Evolutionary conservation across 1,140 invertebrate species (phyloP).

Genomic region (Glomeris maerens): DNA sequence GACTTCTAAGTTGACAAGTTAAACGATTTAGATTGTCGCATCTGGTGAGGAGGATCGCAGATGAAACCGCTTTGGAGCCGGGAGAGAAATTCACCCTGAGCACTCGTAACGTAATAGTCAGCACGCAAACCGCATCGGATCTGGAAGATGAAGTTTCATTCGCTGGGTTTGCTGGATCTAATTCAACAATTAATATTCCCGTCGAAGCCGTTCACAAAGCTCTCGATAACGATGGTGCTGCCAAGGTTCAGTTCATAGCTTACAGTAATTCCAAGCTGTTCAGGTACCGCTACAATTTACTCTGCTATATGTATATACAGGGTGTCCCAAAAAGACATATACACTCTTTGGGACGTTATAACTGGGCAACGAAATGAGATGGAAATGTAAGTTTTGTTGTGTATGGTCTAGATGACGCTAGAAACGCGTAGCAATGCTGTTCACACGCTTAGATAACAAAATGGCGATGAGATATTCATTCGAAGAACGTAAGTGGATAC

Average conservation of each 20-base stretch:
- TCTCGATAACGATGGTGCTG: conserved; percentile 13
- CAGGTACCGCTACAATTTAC: conserved; percentile 10
- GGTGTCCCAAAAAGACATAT: not conserved
- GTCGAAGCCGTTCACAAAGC: conserved; percentile 14
- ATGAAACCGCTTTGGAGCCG: not conserved
- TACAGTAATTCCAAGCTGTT: conserved; percentile 23
- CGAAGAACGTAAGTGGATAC: too few species aligned
- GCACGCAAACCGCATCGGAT: not conserved
- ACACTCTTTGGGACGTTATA: not conserved
- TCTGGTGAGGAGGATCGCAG: too few species aligned
- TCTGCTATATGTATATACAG: not conserved
- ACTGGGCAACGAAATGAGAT: not conserved
- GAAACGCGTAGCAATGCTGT: not conserved
- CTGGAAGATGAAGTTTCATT: not conserved
- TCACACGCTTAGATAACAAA: not conserved
- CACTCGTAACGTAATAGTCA: not conserved
- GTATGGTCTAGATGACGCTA: not conserved
- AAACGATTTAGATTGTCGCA: too few species aligned
- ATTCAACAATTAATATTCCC: conserved; percentile 7
- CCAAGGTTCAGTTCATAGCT: conserved; percentile 21
- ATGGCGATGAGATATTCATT: too few species aligned
- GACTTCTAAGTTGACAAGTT: too few species aligned
- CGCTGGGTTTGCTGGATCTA: not conserved
- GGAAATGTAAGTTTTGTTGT: not conserved
- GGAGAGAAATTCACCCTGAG: not conserved